phyloP scores from a whole-genome alignment of 2,113 vertebrate species.

The Eclectus roratus region DNA sequence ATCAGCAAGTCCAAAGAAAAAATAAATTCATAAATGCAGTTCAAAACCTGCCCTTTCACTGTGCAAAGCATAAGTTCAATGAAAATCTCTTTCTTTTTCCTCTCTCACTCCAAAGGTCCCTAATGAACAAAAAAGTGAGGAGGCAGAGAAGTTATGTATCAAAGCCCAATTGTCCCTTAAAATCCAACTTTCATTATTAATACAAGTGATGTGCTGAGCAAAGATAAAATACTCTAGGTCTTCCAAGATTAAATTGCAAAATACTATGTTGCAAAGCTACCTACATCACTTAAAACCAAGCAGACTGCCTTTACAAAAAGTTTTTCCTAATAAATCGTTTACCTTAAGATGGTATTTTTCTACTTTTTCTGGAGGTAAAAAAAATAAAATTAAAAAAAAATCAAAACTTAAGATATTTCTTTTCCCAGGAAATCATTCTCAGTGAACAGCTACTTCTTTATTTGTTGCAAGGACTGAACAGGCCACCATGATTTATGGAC shows the following conservation, averaged over 20 bases:
- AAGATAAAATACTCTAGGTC: slow-evolving; percentile 20
- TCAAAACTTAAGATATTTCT: background rate
- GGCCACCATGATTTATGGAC: background rate
- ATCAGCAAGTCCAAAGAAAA: slow-evolving; percentile 55
- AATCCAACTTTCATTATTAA: slow-evolving; percentile 70
- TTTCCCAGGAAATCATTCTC: background rate
- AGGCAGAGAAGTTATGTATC: slow-evolving; percentile 56
- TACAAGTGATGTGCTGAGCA: slow-evolving; percentile 37
- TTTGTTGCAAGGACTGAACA: background rate
- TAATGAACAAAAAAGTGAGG: slow-evolving; percentile 52
- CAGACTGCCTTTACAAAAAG: background rate
- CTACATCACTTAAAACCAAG: background rate
- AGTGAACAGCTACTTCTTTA: background rate
- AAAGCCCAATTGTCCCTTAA: slow-evolving; percentile 66
- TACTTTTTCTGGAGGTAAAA: background rate
- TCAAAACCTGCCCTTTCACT: slow-evolving; percentile 10
- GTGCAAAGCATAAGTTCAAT: slow-evolving; percentile 34
- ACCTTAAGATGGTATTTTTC: background rate
- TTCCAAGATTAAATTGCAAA: background rate
- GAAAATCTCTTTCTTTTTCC: background rate
- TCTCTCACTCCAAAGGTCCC: slow-evolving; percentile 31
- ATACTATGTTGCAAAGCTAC: background rate
- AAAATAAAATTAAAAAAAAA: background rate
- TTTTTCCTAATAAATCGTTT: background rate
- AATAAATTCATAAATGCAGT: slow-evolving; percentile 58